Evolutionary conservation across 2,113 vertebrate species (phyloP).

Genomic region (Lepisosteus oculatus): DNA sequence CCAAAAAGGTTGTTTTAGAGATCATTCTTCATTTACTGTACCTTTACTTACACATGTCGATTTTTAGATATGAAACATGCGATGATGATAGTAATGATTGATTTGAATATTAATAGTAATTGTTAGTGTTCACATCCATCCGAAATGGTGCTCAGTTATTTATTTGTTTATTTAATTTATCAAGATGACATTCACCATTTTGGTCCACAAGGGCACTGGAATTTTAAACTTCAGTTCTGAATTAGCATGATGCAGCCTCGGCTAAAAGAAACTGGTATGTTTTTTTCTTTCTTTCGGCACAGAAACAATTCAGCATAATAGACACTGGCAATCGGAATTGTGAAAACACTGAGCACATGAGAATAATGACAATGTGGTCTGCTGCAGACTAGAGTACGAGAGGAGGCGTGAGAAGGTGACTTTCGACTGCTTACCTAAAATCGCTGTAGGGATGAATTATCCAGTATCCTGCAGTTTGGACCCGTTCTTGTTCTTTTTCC

Average conservation of each 20-base stretch:
- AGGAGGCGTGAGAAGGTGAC: conserved; percentile 54
- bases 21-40: too few relatives aligned
- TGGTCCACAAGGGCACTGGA: conserved; percentile 52
- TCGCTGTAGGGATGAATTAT: conserved; percentile 99
- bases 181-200: conserved; percentile 55
- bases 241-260: conserved; percentile 44
- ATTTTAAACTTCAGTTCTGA: conserved; percentile 6
- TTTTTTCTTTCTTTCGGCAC: conserved; percentile 9
- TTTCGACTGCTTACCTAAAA: conserved; percentile 87
- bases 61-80: too few relatives aligned
- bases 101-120: too few relatives aligned
- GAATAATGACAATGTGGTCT: conserved; percentile 20
- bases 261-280: conserved; percentile 17
- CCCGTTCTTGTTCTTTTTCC: conserved; percentile 96
- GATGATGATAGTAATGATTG: too few relatives aligned
- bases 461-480: conserved; percentile 97
- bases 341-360: conserved; percentile 15
- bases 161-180: conserved; percentile 4
- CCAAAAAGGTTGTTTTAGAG: too few relatives aligned
- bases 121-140: too few relatives aligned
- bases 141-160: too few relatives aligned
- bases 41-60: too few relatives aligned
- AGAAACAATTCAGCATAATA: conserved; percentile 38
- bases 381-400: conserved; percentile 31
- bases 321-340: not conserved